These are phyloP conservation scores for Clarias magur DNA, from an alignment of 2,113 vertebrate genomes.

Conservation along the genomic window DNA sequence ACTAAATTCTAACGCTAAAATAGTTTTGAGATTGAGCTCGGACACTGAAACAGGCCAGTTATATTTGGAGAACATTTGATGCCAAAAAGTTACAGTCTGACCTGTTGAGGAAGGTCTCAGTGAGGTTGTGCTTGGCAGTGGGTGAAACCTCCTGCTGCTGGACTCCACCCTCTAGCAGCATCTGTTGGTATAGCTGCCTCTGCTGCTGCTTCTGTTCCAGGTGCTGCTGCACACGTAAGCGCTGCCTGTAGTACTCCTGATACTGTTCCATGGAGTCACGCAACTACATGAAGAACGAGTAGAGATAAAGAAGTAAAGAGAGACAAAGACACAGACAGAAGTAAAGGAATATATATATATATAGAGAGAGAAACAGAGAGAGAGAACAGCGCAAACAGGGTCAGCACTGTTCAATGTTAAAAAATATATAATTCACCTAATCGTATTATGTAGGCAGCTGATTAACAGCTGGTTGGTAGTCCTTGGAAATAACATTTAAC, in stretches of 20 bases:
- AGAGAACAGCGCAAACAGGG: not conserved
- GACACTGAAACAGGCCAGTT: not conserved
- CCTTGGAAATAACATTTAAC: too few relatives aligned
- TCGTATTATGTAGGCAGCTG: not conserved
- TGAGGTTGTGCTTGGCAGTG: slow-evolving; percentile 86
- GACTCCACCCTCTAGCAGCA: slow-evolving; percentile 95
- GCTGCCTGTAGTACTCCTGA: slow-evolving; percentile 94
- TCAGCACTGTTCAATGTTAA: not conserved
- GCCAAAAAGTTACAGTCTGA: slow-evolving; percentile 56
- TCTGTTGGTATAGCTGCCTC: slow-evolving; percentile 92
- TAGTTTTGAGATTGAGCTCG: not conserved
- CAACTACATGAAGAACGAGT: slow-evolving; percentile 68
- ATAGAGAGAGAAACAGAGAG: not conserved
- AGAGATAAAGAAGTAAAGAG: not conserved
- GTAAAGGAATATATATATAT: not conserved
- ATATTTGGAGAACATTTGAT: not conserved
- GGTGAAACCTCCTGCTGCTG: slow-evolving; percentile 85
- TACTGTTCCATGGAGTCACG: slow-evolving; percentile 95
- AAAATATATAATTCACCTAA: not conserved
- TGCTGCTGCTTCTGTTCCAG: slow-evolving; percentile 98
- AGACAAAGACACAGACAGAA: not conserved
- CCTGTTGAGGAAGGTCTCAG: slow-evolving; percentile 96
- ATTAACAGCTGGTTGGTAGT: too few relatives aligned
- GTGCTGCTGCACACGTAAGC: slow-evolving; percentile 94
- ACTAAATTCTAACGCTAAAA: not conserved